Conservation (phyloP, 2,888 invertebrate species). For the Agonum fuliginosum region DNA sequence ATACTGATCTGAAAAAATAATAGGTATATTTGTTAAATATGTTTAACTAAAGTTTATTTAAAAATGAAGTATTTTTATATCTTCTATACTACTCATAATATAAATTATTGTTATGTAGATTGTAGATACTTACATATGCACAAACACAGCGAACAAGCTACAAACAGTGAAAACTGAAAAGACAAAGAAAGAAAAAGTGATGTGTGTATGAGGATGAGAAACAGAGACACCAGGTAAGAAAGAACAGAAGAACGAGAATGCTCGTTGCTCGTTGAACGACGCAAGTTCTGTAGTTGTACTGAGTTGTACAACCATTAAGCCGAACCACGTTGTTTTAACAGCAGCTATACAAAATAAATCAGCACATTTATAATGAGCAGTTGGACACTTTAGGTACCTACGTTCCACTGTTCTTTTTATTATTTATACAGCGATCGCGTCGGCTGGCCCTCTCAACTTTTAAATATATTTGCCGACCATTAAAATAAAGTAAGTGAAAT, state of each 20-base stretch:
- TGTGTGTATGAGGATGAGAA: background rate
- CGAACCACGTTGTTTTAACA: slow-evolving; percentile 57
- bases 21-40: too few species aligned
- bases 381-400: slow-evolving; percentile 57
- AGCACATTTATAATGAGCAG: slow-evolving; percentile 59
- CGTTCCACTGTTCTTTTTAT: slow-evolving; percentile 53
- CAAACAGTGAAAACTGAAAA: slow-evolving; percentile 19
- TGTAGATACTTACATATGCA: too few species aligned
- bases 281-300: slow-evolving; percentile 52
- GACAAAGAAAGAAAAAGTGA: slow-evolving; percentile 18
- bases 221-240: slow-evolving; percentile 19
- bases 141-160: too few species aligned
- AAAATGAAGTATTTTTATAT: too few species aligned
- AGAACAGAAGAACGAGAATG: slow-evolving; percentile 31
- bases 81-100: too few species aligned
- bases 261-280: slow-evolving; percentile 42
- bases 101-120: too few species aligned
- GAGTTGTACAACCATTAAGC: slow-evolving; percentile 57
- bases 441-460: slow-evolving; percentile 56
- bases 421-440: slow-evolving; percentile 53
- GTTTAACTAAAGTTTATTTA: too few species aligned
- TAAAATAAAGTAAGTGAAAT: slow-evolving; percentile 67
- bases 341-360: slow-evolving; percentile 59
- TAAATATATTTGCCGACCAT: slow-evolving; percentile 66
- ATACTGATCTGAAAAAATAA: too few species aligned